Evolutionary conservation across 2,113 vertebrate species (phyloP), one percentile per base, ranked within the genome.

Genomic region (Callocephalon fimbriatum): DNA sequence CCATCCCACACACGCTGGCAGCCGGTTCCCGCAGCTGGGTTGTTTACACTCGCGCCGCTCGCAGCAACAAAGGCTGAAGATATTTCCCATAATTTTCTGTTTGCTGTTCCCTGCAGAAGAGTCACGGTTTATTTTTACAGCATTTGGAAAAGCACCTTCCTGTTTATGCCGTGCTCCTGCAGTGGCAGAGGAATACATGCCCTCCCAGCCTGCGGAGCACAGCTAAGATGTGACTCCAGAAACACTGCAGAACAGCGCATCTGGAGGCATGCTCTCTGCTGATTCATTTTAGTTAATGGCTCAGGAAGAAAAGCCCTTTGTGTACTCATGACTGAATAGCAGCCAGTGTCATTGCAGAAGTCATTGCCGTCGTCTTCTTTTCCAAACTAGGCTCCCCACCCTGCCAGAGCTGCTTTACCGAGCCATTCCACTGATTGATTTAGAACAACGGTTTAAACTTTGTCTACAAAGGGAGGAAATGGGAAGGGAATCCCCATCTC

Each of bases 261-360:
- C 90, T 88, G 79, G 56, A 89, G 68, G 38, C 59, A 48, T 8
- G 35, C 40, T 51, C 84, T 61, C 51, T 66, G 92, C 88, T 96
- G 93, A 96, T 78, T 95, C 91, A 94, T 72, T 54, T 54, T 74
- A 35, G 65, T 61, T 88, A 78, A 94, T 86, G 75, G 65, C 63
- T 81, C 44, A 38, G 83, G 73, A 90, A 96, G 84, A 95, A 95
- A 91, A 93, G 70, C 50, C 75, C 38, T 90, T 90, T 96, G 92
- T 95, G 44, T 37, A n/a, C 42, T 51, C 82, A 68, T 38, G 27
- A 56, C 73, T 77, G 48, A 91, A 38, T 8, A 51, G 29, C 81
- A 66, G 81, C 84, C 78, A 75, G 47, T 5, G 11, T 86, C 74
- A 92, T 23, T 72, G 74, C 35, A 84, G 31, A 90, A 96, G 47